These are phyloP conservation scores for Cheilosia vernalis DNA, from an alignment of 2,888 invertebrate genomes.

Conservation along the genomic window DNA sequence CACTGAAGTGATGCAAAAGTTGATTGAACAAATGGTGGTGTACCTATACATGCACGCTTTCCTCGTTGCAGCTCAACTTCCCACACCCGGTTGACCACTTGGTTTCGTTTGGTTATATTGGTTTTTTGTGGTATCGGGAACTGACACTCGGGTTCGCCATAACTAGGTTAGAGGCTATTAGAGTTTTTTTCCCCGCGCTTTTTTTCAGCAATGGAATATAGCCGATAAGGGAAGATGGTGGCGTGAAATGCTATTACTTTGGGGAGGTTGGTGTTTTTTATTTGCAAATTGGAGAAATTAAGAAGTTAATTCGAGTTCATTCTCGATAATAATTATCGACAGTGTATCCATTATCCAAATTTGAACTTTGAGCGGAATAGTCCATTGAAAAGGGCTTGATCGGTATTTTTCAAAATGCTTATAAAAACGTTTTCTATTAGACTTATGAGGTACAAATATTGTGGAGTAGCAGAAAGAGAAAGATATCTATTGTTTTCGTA, in stretches of 20 bases:
- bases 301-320: conserved; percentile 43
- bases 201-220: background rate
- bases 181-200: background rate
- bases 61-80: conserved; percentile 42
- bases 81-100: conserved; percentile 39
- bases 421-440: too few relatives aligned
- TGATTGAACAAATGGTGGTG: conserved; percentile 65
- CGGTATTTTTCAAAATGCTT: too few relatives aligned
- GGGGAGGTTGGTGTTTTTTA: background rate
- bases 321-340: background rate
- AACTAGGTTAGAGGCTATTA: conserved; percentile 60
- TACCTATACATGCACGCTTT: background rate
- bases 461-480: too few relatives aligned
- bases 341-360: too few relatives aligned
- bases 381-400: too few relatives aligned
- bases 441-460: too few relatives aligned
- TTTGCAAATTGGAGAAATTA: conserved; percentile 29
- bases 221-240: background rate
- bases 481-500: too few relatives aligned
- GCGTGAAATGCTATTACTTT: conserved; percentile 17
- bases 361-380: background rate
- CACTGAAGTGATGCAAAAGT: conserved; percentile 38
- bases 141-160: conserved; percentile 28
- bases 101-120: conserved; percentile 43
- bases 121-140: conserved; percentile 33